A percentile compares a stretch with the other conserved stretches of the same genome.
Conservation (phyloP, 2,888 invertebrate genomes). For the Rotaria sp. region DNA sequence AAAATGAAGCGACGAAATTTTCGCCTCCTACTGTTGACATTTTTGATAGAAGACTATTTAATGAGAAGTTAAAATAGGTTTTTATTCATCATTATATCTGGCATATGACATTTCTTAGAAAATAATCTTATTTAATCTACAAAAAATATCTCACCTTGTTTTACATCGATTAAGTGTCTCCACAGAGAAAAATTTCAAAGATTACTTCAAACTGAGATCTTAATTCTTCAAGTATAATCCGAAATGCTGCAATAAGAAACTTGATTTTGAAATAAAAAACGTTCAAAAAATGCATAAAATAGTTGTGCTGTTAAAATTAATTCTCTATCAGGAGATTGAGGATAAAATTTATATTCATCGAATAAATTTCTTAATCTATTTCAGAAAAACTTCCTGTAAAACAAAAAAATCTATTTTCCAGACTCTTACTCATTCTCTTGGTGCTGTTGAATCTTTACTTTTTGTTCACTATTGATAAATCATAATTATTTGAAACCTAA, state of each 20-base stretch:
- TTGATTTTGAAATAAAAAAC: constrained; percentile 48
- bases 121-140: too few relatives aligned
- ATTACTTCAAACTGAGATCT: constrained; percentile 84
- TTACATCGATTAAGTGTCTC: constrained; percentile 71
- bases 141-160: too few relatives aligned
- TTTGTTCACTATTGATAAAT: constrained; percentile 60
- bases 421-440: constrained; percentile 66
- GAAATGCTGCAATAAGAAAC: constrained; percentile 52
- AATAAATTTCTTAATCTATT: constrained; percentile 85
- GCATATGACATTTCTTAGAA: too few relatives aligned
- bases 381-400: constrained; percentile 65
- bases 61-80: too few relatives aligned
- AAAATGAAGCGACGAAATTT: too few relatives aligned
- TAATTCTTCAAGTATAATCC: constrained; percentile 85
- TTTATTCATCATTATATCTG: too few relatives aligned
- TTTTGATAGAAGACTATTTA: too few relatives aligned
- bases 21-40: too few relatives aligned
- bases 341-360: constrained; percentile 96
- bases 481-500: background rate
- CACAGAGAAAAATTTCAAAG: constrained; percentile 94
- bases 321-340: constrained; percentile 95
- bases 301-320: constrained; percentile 90
- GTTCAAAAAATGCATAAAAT: constrained; percentile 94
- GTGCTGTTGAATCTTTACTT: constrained; percentile 81
- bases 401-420: constrained; percentile 20